Conservation (phyloP, 2,113 vertebrate species). For the Leucosticte australis region DNA sequence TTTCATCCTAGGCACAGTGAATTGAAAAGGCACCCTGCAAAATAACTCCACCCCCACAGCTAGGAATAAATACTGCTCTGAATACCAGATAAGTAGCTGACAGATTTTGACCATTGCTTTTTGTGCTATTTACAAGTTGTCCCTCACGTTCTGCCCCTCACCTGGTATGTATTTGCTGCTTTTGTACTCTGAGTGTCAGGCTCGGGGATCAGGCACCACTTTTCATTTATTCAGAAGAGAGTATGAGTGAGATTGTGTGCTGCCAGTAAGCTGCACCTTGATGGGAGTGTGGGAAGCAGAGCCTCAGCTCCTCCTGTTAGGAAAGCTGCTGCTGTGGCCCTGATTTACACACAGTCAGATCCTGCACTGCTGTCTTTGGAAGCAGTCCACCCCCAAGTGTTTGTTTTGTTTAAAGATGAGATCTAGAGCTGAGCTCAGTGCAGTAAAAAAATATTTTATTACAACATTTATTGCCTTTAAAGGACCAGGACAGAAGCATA, state of each 20-base stretch:
- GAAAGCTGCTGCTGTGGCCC: background rate
- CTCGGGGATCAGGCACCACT: background rate
- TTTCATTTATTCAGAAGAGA: background rate
- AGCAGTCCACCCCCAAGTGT: background rate
- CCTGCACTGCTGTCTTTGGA: background rate
- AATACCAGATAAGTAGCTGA: background rate
- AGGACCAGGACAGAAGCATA: background rate
- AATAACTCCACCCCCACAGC: background rate
- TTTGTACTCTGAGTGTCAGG: background rate
- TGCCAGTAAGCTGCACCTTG: background rate
- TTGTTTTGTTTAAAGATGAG: background rate
- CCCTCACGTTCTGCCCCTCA: background rate
- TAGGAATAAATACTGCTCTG: background rate
- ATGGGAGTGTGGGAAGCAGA: background rate
- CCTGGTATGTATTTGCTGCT: background rate
- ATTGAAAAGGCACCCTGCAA: background rate
- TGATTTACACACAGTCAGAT: background rate
- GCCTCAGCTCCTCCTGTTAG: background rate
- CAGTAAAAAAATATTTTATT: background rate
- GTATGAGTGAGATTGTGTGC: background rate
- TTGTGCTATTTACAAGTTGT: background rate
- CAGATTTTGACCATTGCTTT: background rate
- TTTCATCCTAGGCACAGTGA: background rate
- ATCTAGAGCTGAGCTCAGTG: background rate
- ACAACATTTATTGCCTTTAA: background rate